Evolutionary conservation across 2,113 vertebrate species (phyloP).

Genomic region (Anoura caudifer): DNA sequence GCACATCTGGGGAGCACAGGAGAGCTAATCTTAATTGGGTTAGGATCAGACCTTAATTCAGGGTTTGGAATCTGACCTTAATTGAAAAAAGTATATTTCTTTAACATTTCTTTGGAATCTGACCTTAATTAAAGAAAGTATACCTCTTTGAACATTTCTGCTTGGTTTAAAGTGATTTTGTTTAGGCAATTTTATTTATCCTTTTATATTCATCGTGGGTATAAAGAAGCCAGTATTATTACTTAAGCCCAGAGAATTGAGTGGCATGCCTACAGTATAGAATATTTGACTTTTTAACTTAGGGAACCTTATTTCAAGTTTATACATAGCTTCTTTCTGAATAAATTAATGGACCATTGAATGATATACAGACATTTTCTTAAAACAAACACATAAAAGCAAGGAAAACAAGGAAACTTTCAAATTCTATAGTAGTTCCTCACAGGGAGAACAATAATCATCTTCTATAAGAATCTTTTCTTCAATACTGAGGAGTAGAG

Average conservation of each 20-base stretch:
- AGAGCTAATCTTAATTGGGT: background rate
- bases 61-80: background rate
- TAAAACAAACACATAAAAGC: slow-evolving; percentile 45
- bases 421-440: slow-evolving; percentile 24
- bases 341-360: slow-evolving; percentile 39
- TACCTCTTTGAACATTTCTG: slow-evolving; percentile 26
- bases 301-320: background rate
- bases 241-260: slow-evolving; percentile 8
- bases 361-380: slow-evolving; percentile 29
- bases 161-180: slow-evolving; percentile 26
- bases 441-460: slow-evolving; percentile 43
- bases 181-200: background rate
- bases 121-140: slow-evolving; percentile 2
- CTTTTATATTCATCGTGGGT: slow-evolving; percentile 11
- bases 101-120: slow-evolving; percentile 13
- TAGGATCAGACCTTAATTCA: background rate
- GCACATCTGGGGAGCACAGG: background rate
- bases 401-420: slow-evolving; percentile 43
- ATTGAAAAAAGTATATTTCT: slow-evolving; percentile 6
- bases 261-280: background rate
- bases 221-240: background rate
- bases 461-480: slow-evolving; percentile 55
- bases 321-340: background rate
- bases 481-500: slow-evolving; percentile 25
- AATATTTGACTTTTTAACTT: slow-evolving; percentile 39